Base-by-base conservation (phyloP, 2,888 invertebrate genomes). In the Dicyrtomina minuta region DNA sequence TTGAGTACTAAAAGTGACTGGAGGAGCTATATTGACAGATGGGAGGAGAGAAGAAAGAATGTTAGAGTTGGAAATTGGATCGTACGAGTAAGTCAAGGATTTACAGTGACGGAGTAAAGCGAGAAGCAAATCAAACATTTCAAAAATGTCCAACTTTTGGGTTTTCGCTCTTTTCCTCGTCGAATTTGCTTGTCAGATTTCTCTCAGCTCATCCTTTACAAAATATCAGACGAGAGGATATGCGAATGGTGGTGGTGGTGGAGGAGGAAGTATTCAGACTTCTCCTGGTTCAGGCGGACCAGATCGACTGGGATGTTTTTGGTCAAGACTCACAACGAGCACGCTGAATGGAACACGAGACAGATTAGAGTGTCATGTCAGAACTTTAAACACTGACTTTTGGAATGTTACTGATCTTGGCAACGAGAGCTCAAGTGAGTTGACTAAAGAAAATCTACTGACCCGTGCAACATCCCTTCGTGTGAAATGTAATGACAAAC, bases 401-500 rank as follows among this genome's bases (percentile, higher is more conserved):
- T 64, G 51, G 49, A 51, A 65, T 17, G 53, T 65, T 10, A 58
- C 59, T 24, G 13, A 26, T 58, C 33, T 2, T n/a, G 59, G 33
- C 17, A 20, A 33, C 8, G 33, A 15, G 20, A 55, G 24, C 24
- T 46, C 49, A n/a, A 33, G 33, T 33, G 33, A 33, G 8, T 8
- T 33, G 33, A 33, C 33, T 33, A 33, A 33, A 33, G 33, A 33
- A 8, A 33, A 33, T 33, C 3, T 33, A 5, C 33, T 33, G 33
- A 33, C 33, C 33, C 33, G 33, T 8, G 33, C 33, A 3, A 33
- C 33, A 5, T 33, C 33, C 33, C 33, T 33, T 33, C 33, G 33
- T 33, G 33, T 33, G 33, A 33, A 88, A 79, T 93, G 93, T 83
- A 90, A 88, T 82, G 88, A 89, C 80, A 87, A 89, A 72, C 84